phyloP scores from a whole-genome alignment of 1,140 invertebrate species.

The Pseudoatta argentina region DNA sequence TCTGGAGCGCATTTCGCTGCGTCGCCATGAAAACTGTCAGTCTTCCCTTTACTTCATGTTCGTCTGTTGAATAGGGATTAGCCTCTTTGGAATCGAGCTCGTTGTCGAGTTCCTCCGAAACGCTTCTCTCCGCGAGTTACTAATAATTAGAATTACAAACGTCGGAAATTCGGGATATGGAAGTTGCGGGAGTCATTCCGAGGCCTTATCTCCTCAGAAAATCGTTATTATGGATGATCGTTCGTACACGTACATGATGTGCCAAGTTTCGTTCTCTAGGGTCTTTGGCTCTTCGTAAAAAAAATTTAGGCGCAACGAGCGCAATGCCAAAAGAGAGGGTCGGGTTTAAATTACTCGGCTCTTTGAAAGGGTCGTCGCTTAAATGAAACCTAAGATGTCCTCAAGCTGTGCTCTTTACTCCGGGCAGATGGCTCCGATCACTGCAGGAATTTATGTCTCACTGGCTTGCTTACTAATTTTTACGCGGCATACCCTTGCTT shows the following conservation, averaged over 20 bases:
- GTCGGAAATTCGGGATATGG: constrained; percentile 5
- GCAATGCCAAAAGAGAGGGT: neutral
- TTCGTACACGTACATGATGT: neutral
- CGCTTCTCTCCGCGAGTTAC: constrained; percentile 57
- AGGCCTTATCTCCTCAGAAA: neutral
- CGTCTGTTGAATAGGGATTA: constrained; percentile 56
- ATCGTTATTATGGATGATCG: constrained; percentile 46
- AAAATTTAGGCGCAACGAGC: constrained; percentile 27
- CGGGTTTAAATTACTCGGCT: constrained; percentile 61
- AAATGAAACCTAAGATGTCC: constrained; percentile 68
- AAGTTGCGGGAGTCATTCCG: neutral
- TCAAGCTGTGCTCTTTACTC: constrained; percentile 54
- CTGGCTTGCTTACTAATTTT: constrained; percentile 46
- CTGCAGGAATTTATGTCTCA: constrained; percentile 47
- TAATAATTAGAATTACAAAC: constrained; percentile 59
- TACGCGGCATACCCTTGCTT: neutral
- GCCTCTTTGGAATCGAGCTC: constrained; percentile 37
- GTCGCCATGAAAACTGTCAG: constrained; percentile 46
- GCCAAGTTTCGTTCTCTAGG: neutral
- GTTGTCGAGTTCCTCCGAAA: constrained; percentile 41
- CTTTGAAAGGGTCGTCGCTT: constrained; percentile 30
- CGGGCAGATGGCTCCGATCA: constrained; percentile 68
- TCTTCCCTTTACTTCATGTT: neutral
- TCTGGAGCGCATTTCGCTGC: neutral
- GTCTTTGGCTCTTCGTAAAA: neutral